A percentile compares a stretch with the other conserved stretches of the same genome.
phyloP scores from a whole-genome alignment of 2,888 invertebrate genomes.

The Zeuzera pyrina region DNA sequence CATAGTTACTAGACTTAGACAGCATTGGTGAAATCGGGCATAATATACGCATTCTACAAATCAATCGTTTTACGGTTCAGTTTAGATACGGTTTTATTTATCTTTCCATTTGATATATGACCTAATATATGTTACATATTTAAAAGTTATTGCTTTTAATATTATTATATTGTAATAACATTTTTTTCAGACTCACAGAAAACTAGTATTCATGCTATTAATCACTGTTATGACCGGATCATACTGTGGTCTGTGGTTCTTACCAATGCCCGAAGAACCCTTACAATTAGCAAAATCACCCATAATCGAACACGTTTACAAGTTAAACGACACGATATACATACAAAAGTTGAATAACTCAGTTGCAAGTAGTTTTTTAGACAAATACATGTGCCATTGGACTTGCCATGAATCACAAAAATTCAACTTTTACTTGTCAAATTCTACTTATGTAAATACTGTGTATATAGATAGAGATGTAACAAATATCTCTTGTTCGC shows the following conservation, averaged over 20 bases:
- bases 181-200: constrained; percentile 70
- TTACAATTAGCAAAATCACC: constrained; percentile 20
- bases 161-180: too few species aligned
- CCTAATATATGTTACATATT: too few species aligned
- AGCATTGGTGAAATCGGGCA: too few species aligned
- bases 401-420: constrained; percentile 31
- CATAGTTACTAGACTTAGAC: too few species aligned
- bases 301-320: constrained; percentile 37
- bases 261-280: constrained; percentile 43
- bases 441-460: constrained; percentile 39
- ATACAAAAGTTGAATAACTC: constrained; percentile 27
- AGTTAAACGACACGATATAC: constrained; percentile 48
- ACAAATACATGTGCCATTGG: constrained; percentile 54
- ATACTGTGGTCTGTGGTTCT: constrained; percentile 80
- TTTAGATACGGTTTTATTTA: too few species aligned
- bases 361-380: constrained; percentile 20
- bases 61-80: too few species aligned
- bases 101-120: too few species aligned
- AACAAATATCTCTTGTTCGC: constrained; percentile 38
- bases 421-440: constrained; percentile 45
- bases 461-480: constrained; percentile 36
- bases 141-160: too few species aligned
- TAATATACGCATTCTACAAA: too few species aligned
- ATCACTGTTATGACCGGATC: constrained; percentile 77
- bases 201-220: constrained; percentile 79